These are phyloP conservation scores for Rachycentron canadum DNA, from an alignment of 2,797 vertebrate genomes.

Conservation along the genomic window DNA sequence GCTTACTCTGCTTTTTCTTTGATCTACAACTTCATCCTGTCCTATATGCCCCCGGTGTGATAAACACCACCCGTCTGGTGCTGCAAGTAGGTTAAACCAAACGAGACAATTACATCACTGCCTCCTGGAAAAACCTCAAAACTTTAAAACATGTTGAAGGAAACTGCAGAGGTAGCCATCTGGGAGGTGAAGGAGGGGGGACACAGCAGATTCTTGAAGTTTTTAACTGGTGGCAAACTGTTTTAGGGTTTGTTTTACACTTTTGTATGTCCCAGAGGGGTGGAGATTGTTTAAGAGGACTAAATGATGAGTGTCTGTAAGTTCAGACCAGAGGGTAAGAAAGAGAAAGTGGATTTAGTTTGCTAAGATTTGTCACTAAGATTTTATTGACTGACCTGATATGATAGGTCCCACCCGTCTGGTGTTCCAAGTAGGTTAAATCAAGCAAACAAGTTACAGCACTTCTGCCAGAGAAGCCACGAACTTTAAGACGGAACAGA, in stretches of 20 bases:
- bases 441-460: not conserved
- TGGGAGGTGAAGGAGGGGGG: not conserved
- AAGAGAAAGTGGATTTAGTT: not conserved
- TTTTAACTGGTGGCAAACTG: conserved; percentile 12
- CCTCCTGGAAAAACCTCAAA: conserved; percentile 32
- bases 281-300: conserved; percentile 5
- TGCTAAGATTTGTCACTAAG: not conserved
- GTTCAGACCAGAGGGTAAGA: not conserved
- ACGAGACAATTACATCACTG: conserved; percentile 47
- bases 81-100: conserved; percentile 66
- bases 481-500: not conserved
- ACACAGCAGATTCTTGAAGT: not conserved
- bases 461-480: not conserved
- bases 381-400: not conserved
- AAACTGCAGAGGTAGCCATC: conserved; percentile 4
- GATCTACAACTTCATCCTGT: conserved; percentile 47
- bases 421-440: conserved; percentile 9
- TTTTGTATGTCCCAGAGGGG: conserved; percentile 23
- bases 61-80: conserved; percentile 54
- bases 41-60: conserved; percentile 22
- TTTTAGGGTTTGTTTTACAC: conserved; percentile 48
- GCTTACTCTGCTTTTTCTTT: conserved; percentile 37
- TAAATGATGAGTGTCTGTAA: not conserved
- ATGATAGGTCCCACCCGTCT: not conserved
- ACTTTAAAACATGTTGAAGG: conserved; percentile 31